Evolutionary conservation across 2,797 vertebrate species (phyloP).

Genomic region (Spinus olivaceus): DNA sequence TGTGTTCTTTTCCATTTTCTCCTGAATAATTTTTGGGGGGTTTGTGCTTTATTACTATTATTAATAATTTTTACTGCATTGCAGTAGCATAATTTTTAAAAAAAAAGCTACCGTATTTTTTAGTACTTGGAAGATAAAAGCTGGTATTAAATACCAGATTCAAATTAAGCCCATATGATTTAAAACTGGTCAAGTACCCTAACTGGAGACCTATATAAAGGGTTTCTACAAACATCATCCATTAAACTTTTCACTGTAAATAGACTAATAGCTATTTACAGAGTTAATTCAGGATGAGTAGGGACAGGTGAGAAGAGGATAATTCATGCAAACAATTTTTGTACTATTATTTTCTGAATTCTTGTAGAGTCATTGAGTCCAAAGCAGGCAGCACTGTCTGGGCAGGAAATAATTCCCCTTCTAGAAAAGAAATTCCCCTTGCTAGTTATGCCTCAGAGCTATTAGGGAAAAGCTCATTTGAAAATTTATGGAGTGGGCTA

Average conservation of each 20-base stretch:
- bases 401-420: neutral
- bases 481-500: neutral
- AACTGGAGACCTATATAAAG: neutral
- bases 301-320: neutral
- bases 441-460: neutral
- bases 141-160: neutral
- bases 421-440: neutral
- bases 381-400: neutral
- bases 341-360: neutral
- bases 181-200: neutral
- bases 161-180: neutral
- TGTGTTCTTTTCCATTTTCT: neutral
- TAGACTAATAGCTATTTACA: neutral
- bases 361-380: neutral
- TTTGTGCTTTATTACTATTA: neutral
- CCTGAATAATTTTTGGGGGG: neutral
- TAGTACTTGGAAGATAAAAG: neutral
- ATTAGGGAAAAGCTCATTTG: neutral
- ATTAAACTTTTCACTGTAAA: neutral
- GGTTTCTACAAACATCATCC: neutral
- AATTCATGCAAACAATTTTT: neutral
- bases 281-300: neutral
- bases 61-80: neutral
- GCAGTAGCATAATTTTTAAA: neutral
- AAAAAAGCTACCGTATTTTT: neutral